These are phyloP conservation scores for Aleadryas rufinucha DNA, from an alignment of 2,113 vertebrate species.

Conservation along the genomic window DNA sequence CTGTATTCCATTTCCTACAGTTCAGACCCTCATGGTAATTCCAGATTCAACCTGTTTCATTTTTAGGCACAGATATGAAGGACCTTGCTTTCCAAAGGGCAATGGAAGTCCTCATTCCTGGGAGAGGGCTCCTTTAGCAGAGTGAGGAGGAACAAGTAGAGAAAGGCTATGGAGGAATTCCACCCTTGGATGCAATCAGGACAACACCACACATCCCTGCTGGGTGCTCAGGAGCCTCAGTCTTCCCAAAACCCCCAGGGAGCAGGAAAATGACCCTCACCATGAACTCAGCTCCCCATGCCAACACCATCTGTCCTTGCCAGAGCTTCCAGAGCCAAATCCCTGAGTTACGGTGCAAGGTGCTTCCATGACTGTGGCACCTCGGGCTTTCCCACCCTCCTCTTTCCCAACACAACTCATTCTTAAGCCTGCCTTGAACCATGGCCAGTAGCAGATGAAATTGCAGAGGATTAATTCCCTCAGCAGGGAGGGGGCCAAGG, in stretches of 20 bases:
- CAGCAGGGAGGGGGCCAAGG: neutral
- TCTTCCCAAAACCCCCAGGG: neutral
- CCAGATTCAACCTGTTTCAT: neutral
- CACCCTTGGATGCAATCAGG: neutral
- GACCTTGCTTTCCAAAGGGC: neutral
- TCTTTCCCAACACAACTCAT: neutral
- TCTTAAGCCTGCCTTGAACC: neutral
- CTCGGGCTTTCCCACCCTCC: neutral
- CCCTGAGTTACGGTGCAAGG: neutral
- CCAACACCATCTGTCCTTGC: neutral
- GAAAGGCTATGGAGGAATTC: neutral
- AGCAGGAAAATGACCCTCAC: neutral
- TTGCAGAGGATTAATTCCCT: neutral
- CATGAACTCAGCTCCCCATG: neutral
- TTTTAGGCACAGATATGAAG: neutral
- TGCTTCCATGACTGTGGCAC: fast-evolving
- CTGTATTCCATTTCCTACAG: neutral
- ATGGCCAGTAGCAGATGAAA: neutral
- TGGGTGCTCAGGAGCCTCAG: neutral
- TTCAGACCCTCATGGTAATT: neutral
- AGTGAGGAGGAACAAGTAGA: neutral
- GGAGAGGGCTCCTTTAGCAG: neutral
- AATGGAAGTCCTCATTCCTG: too few relatives aligned
- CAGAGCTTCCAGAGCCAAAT: neutral
- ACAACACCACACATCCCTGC: neutral